Evolutionary conservation across 2,888 invertebrate species (phyloP), one percentile per base, ranked within the genome.

Genomic region (Rosalia funebris): DNA sequence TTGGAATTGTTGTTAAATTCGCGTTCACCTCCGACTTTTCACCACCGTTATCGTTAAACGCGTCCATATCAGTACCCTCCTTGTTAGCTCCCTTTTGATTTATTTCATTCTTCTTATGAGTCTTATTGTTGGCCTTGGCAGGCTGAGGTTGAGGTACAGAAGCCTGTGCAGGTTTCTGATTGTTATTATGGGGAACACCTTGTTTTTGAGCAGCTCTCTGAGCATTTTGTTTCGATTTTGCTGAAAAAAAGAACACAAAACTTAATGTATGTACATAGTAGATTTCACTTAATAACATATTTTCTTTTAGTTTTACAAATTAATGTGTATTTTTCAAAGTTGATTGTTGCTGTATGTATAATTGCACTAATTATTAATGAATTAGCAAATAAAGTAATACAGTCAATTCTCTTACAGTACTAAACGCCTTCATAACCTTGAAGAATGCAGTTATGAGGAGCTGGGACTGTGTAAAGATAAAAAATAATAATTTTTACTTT

Each of bases 1-100:
- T 48, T 19, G 44, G 10, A 17, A 9, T 34, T 11, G 57, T 31
- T n/a, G 50, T 37, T 14, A 55, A n/a, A 19, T 56, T 52, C 1
- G 44, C 55, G 19, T 57, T 62, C 2, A 57, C 57, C 11, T 61
- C 50, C 36, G 58, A 55, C 56, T 60, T 63, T 4, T 69, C 60
- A 55, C 59, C 48, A 80, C 48, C 62, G 37, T 77, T 77, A 60
- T 78, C 79, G 62, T 83, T 83, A 72, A 86, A 85, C 42, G 85
- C 85, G 73, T 86, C 86, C 86, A 86, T 86, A 60, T 87, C 87
- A 17, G 85, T 84, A 63, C 86, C 86, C 72, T 86, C 86, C 74
- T 87, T 86, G 66, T 83, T 86, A 39, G 84, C 84, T 62, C 86
- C 86, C 70, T 84, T 85, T 57, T 83, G 81, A 71, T 86, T 86